A percentile compares a stretch with the other conserved stretches of the same genome.
These are phyloP conservation scores for Wiebesia pumilae DNA, from an alignment of 1,140 invertebrate genomes.

Conservation along the genomic window DNA sequence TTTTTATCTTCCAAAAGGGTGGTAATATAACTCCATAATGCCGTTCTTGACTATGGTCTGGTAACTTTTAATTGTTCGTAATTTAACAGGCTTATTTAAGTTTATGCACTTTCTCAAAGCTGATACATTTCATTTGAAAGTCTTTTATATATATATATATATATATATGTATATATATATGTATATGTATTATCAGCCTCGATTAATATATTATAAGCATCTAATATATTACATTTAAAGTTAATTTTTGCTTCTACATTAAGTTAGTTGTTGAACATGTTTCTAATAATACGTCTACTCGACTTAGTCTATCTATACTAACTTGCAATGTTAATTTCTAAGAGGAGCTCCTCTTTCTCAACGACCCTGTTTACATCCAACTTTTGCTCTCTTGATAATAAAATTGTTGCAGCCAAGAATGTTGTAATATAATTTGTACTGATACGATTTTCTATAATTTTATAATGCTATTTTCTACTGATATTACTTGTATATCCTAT, in stretches of 20 bases:
- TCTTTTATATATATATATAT: background rate
- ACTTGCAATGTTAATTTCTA: background rate
- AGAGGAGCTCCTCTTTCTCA: background rate
- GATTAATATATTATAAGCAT: background rate
- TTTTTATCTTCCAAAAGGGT: background rate
- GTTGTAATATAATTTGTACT: background rate
- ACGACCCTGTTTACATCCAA: background rate
- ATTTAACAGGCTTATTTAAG: background rate
- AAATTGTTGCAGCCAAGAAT: background rate
- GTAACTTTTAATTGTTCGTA: slow-evolving; percentile 7
- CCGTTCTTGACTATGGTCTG: background rate
- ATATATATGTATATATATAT: no score
- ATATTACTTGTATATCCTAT: background rate
- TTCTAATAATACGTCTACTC: background rate
- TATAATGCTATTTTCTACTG: background rate
- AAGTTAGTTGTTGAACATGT: background rate
- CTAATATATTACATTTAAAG: background rate
- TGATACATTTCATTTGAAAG: background rate
- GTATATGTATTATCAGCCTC: no score
- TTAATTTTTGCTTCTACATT: background rate
- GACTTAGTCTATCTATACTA: background rate
- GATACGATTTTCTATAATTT: background rate
- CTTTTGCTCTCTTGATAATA: background rate
- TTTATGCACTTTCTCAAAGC: background rate
- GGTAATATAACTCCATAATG: background rate